Evolutionary conservation across 1,140 invertebrate species (phyloP), one percentile per base, ranked within the genome.

Genomic region (Melanaphis sacchari): DNA sequence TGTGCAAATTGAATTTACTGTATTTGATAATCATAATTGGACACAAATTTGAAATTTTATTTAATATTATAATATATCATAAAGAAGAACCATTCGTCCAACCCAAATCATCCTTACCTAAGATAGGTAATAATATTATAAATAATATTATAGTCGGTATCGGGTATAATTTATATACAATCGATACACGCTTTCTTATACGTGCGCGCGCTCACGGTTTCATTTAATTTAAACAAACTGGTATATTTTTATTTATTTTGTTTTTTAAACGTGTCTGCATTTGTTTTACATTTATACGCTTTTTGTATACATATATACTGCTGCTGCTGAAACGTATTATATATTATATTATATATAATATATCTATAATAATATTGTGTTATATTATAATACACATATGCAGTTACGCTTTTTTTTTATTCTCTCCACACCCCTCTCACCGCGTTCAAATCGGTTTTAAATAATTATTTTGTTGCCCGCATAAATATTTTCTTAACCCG

Each of bases 201-300:
- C 31, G 88, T 49, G 36, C 49, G 46, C 49, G 88, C 49, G 46
- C 36, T 36, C 36, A 40, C 88, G 88, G 38, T 90, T 90, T 90
- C 88, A 59, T 90, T 90, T 22, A 90, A 59, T 90, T 90, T 46
- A 43, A 87, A 49, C 46, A 90, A 90, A 90, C 88, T 90, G 88
- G 88, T 90, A 90, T 90, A 26, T 40, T 90, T 90, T 90, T 88
- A 46, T 87, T 87, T 87, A 46, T 49, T 36, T n/a, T 22, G 5
- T 22, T 36, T 88, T 88, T 9, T 40, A 59, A 26, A 31, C 36
- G 52, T 59, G 22, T 40, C 24, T 54, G 88, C 38, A 90, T 90
- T 59, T 59, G 88, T 59, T 90, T 90, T 90, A 90, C 88, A 90
- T 38, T 11, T 59, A 59, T 59, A 41, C 88, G 88, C 36, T 40